phyloP scores from a whole-genome alignment of 2,797 vertebrate species.

The Propithecus perrieri region DNA sequence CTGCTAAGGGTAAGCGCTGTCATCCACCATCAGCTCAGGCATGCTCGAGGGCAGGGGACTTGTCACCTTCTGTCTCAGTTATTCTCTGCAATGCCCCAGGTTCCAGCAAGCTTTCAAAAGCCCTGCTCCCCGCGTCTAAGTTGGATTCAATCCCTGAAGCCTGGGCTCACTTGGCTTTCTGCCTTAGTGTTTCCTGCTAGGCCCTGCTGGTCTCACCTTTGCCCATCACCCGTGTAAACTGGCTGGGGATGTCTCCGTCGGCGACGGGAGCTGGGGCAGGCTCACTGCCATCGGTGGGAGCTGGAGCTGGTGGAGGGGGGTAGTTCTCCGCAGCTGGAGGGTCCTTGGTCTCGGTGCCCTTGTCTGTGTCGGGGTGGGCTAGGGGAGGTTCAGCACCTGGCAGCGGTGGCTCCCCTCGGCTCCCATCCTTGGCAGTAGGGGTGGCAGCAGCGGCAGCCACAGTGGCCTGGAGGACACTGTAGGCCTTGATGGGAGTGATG shows the following conservation, averaged over 20 bases:
- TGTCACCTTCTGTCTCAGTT: background rate
- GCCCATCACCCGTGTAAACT: slow-evolving; percentile 97
- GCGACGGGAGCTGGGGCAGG: slow-evolving; percentile 91
- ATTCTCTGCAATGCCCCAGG: background rate
- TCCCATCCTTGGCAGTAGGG: slow-evolving; percentile 77
- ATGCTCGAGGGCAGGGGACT: background rate
- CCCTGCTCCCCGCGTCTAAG: background rate
- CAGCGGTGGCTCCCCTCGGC: slow-evolving; percentile 51
- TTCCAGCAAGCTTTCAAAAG: background rate
- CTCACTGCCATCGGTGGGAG: slow-evolving; percentile 90
- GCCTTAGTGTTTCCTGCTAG: background rate
- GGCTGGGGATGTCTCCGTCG: slow-evolving; percentile 96
- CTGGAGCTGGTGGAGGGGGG: slow-evolving; percentile 87
- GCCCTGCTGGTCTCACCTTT: slow-evolving; percentile 89
- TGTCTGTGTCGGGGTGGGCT: slow-evolving; percentile 79
- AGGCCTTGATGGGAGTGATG: slow-evolving; percentile 95
- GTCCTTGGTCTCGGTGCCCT: slow-evolving; percentile 89
- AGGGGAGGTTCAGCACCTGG: slow-evolving; percentile 70
- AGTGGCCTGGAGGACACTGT: slow-evolving; percentile 85
- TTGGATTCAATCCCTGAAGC: background rate
- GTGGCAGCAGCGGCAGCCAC: slow-evolving; percentile 63
- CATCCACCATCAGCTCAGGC: background rate
- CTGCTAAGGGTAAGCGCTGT: background rate
- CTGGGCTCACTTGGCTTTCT: background rate
- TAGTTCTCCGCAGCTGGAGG: slow-evolving; percentile 86